Conservation (phyloP, 2,797 vertebrate species). For the Coregonus sp. region DNA sequence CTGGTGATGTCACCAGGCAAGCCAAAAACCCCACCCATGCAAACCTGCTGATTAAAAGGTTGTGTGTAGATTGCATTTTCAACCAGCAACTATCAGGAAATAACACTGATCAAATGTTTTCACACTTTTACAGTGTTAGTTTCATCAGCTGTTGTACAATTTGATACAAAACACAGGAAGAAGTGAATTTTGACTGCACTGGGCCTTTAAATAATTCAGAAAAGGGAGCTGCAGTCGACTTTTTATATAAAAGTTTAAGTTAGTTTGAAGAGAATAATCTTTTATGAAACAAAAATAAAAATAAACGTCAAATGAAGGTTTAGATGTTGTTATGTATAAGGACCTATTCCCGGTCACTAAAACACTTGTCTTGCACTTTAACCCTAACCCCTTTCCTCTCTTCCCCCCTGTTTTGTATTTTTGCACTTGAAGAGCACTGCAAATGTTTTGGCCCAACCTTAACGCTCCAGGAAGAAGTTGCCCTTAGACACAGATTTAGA, state of each 20-base stretch:
- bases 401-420: constrained; percentile 61
- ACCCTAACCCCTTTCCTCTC: constrained; percentile 55
- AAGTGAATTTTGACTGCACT: no score
- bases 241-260: constrained; percentile 66
- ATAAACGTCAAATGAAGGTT: constrained; percentile 54
- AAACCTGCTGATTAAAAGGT: no score
- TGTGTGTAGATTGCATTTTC: no score
- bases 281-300: constrained; percentile 63
- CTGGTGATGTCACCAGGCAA: no score
- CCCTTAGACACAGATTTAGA: constrained; percentile 18
- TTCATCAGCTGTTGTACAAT: no score
- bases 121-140: no score
- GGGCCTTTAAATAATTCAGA: constrained; percentile 53
- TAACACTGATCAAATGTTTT: no score
- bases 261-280: constrained; percentile 45
- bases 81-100: no score
- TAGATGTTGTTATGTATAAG: no score
- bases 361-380: constrained; percentile 77
- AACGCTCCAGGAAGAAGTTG: background rate
- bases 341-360: constrained; percentile 57
- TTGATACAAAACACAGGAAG: no score
- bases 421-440: constrained; percentile 74
- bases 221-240: constrained; percentile 63
- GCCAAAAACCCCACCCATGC: no score
- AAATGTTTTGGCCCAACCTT: constrained; percentile 43